Base-by-base conservation (phyloP, 2,113 vertebrate genomes). In the Gavialis gangeticus region DNA sequence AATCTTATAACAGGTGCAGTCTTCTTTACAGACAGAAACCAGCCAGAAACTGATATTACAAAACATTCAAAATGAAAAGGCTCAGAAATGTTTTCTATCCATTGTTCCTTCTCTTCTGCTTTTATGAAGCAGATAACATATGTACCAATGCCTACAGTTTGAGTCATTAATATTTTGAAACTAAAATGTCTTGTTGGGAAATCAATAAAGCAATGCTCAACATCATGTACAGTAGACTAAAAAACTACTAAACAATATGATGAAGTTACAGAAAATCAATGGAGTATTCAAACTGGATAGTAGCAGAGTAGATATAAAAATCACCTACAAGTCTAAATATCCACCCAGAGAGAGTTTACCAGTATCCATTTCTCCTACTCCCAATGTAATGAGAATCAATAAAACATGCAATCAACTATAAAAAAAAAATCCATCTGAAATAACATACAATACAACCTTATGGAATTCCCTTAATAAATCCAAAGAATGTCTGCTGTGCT, bases 161-260 rank as follows among this genome's bases (percentile, higher is more conserved):
- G 93, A 97, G 94, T 93, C 93, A 96, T 95, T 97, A 94, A 93
- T 92, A 95, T 90, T 96, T 96, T 88, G 92, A 97, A 97, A 95
- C 90, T 95, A 97, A 98, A 97, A 95, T 91, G 76, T 94, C 96
- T 95, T 93, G 95, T 91, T 98, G 91, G 91, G 82, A 97, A 98
- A 98, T 98, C 97, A 95, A 97, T 98, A 96, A 17, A 96, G 87
- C 91, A 97, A 93, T 84, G 89, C 84, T 95, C 94, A 97, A 67
- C 90, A 97, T 87, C 92, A 87, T 82, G 77, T 94, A 95, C 73
- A 85, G 89, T 84, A 93, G 89, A 75, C 75, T 85, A 84, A 91
- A 95, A 84, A 93, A 90, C 4, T 56, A 88, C 79, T 93, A 94
- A 97, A 96, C 84, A 94, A 91, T 97, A 96, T 82, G 77, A 90